Conservation (phyloP, 1,140 invertebrate genomes). For the Popillia japonica region DNA sequence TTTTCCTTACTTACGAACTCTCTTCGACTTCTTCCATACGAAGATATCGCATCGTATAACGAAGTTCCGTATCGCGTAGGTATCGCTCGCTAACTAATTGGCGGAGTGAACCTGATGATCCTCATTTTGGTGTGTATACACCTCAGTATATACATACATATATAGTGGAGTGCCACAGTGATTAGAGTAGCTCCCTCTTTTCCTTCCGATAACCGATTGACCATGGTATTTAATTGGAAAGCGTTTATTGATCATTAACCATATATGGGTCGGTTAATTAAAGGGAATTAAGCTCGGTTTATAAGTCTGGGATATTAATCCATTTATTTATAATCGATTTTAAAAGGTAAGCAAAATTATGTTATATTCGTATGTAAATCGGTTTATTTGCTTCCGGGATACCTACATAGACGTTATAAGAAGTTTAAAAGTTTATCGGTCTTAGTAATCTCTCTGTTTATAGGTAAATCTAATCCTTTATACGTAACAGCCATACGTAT, state of each 20-base stretch:
- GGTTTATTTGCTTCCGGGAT: no score
- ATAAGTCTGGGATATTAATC: not conserved
- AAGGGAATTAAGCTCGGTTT: not conserved
- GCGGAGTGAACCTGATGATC: not conserved
- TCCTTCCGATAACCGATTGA: not conserved
- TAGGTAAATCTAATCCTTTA: no score
- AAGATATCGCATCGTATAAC: conserved; percentile 6
- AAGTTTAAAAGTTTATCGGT: no score
- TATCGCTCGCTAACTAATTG: not conserved
- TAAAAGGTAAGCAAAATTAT: no score
- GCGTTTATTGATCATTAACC: not conserved
- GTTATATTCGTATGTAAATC: no score
- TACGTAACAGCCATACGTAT: no score
- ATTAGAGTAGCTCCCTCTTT: conserved; percentile 15
- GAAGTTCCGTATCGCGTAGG: not conserved
- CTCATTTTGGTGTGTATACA: not conserved
- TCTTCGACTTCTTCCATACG: not conserved
- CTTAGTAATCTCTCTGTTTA: no score
- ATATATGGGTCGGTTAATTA: conserved; percentile 5
- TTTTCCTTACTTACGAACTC: not conserved
- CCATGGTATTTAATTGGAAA: conserved; percentile 28
- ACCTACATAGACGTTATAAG: no score
- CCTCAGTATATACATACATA: not conserved
- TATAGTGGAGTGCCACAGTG: not conserved
- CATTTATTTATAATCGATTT: no score